These are phyloP conservation scores for Anseranas semipalmata DNA, from an alignment of 2,113 vertebrate species.

Conservation along the genomic window DNA sequence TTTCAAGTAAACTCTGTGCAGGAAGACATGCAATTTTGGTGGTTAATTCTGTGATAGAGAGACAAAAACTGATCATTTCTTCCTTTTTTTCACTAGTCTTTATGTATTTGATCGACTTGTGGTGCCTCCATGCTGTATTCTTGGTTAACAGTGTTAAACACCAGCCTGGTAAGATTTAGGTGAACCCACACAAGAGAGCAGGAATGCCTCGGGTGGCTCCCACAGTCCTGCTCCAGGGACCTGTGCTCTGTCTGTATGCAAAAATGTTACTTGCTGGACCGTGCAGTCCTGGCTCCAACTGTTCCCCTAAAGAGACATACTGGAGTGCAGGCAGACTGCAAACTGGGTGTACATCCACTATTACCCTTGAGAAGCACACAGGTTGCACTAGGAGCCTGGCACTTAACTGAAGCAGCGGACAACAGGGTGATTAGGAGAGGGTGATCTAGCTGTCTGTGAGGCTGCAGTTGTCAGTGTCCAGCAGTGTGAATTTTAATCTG, in stretches of 20 bases:
- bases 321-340: neutral
- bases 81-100: neutral
- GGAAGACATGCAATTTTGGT: neutral
- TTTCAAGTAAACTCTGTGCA: neutral
- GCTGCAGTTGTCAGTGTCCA: neutral
- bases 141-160: neutral
- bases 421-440: rapidly evolving
- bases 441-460: neutral
- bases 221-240: neutral
- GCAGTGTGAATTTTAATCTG: neutral
- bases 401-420: neutral
- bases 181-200: neutral
- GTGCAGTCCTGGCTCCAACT: neutral
- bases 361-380: neutral
- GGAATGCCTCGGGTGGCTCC: neutral
- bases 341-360: neutral
- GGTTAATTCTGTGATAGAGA: neutral
- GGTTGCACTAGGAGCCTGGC: neutral
- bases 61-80: rapidly evolving
- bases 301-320: rapidly evolving
- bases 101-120: neutral
- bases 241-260: neutral
- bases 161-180: neutral
- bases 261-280: neutral
- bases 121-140: neutral